These are phyloP conservation scores for Microcebus lehilahytsara DNA, from an alignment of 2,113 vertebrate species.

Conservation along the genomic window DNA sequence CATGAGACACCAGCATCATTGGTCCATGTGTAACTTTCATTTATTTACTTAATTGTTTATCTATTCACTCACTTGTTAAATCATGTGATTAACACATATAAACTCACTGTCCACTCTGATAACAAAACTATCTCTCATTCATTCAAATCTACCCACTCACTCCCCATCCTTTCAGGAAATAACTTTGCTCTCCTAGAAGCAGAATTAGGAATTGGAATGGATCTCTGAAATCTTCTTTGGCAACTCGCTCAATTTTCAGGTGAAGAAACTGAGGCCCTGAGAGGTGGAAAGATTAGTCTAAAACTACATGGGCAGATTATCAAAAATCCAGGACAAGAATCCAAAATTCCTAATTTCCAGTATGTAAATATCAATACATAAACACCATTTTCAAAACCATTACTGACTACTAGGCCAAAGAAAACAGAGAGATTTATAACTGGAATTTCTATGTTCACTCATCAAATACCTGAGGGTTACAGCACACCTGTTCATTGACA, in stretches of 20 bases:
- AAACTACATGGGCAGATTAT: background rate
- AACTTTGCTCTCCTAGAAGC: background rate
- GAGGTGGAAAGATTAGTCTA: background rate
- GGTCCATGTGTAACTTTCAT: background rate
- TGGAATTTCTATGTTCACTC: background rate
- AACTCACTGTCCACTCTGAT: background rate
- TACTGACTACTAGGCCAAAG: background rate
- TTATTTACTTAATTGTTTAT: background rate
- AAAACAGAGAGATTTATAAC: background rate
- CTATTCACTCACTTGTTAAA: background rate
- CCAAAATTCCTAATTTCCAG: background rate
- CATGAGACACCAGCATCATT: background rate
- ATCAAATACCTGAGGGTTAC: background rate
- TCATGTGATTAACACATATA: background rate
- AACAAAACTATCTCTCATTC: background rate
- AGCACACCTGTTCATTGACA: background rate
- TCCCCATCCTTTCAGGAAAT: background rate
- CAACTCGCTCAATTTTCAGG: background rate
- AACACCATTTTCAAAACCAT: background rate
- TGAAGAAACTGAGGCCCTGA: background rate
- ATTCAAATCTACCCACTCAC: background rate
- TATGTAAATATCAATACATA: background rate
- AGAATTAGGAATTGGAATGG: background rate
- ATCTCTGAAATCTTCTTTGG: background rate
- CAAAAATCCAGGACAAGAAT: background rate